These are phyloP conservation scores for Hemitrygon akajei DNA, from an alignment of 2,797 vertebrate species.

Conservation along the genomic window DNA sequence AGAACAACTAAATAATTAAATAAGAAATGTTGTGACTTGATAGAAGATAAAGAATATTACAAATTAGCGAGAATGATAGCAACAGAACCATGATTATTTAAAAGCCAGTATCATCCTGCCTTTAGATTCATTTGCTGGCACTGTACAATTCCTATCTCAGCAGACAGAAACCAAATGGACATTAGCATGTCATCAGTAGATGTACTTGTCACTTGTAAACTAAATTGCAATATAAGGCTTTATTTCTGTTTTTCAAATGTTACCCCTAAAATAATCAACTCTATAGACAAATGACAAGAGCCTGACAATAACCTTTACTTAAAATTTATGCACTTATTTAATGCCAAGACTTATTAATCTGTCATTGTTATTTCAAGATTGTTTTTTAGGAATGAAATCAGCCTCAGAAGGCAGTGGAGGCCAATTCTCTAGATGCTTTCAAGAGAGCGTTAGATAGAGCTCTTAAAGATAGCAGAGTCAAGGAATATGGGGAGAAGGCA, in stretches of 20 bases:
- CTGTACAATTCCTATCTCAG: neutral
- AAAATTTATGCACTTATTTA: slow-evolving; percentile 14
- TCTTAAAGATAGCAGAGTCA: too few relatives aligned
- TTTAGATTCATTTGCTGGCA: neutral
- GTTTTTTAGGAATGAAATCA: neutral
- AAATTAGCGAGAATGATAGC: neutral
- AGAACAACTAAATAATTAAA: neutral
- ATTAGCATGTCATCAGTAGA: neutral
- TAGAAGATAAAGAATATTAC: neutral
- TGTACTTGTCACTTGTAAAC: neutral
- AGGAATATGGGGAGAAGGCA: too few relatives aligned
- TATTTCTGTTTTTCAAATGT: neutral
- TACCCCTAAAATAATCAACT: neutral
- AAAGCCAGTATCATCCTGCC: neutral
- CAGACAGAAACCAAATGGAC: neutral
- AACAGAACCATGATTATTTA: neutral
- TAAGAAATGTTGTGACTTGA: neutral
- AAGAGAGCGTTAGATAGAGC: too few relatives aligned
- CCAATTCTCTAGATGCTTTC: too few relatives aligned
- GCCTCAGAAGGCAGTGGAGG: too few relatives aligned
- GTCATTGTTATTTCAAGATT: neutral
- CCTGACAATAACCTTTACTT: neutral
- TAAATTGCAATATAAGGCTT: neutral
- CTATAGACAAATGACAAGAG: neutral
- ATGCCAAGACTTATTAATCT: neutral